phyloP scores from a whole-genome alignment of 2,113 vertebrate genomes.

The Festucalex cinctus region DNA sequence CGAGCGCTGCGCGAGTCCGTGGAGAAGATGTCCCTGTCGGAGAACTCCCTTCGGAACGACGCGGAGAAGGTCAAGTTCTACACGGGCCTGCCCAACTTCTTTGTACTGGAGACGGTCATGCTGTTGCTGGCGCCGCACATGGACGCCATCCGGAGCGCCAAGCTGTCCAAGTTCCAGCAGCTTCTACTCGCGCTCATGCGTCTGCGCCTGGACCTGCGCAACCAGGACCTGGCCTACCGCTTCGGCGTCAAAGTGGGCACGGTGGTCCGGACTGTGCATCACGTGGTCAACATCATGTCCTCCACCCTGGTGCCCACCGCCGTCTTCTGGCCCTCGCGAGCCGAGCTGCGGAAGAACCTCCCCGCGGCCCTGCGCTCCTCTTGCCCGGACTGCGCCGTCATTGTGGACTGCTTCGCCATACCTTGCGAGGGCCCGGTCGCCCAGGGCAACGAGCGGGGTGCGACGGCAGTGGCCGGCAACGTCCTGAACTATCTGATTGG shows the following conservation, averaged over 20 bases:
- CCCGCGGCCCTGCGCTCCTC: slow-evolving; percentile 57
- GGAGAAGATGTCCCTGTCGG: slow-evolving; percentile 71
- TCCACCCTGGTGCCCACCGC: slow-evolving; percentile 72
- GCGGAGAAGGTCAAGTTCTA: slow-evolving; percentile 75
- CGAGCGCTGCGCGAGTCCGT: slow-evolving; percentile 67
- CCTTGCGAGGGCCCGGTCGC: slow-evolving; percentile 61
- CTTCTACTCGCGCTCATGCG: slow-evolving; percentile 73
- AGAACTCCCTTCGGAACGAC: slow-evolving; percentile 68
- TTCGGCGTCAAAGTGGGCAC: slow-evolving; percentile 70
- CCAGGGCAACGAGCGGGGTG: slow-evolving; percentile 29
- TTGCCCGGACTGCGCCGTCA: slow-evolving; percentile 72
- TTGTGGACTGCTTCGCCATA: slow-evolving; percentile 72
- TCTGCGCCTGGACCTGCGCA: slow-evolving; percentile 71
- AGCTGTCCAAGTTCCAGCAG: slow-evolving; percentile 74
- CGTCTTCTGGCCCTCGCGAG: slow-evolving; percentile 73
- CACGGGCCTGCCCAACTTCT: slow-evolving; percentile 74
- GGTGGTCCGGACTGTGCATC: slow-evolving; percentile 66
- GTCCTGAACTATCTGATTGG: slow-evolving; percentile 73
- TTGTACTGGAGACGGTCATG: slow-evolving; percentile 75
- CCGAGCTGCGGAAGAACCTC: slow-evolving; percentile 72
- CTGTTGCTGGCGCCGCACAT: slow-evolving; percentile 74
- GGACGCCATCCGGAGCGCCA: slow-evolving; percentile 64
- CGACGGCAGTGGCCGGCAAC: slow-evolving; percentile 9
- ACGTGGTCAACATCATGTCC: slow-evolving; percentile 74
- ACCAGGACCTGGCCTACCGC: slow-evolving; percentile 74